These are phyloP conservation scores for Elmis aenea DNA, from an alignment of 2,888 invertebrate species.

Conservation along the genomic window DNA sequence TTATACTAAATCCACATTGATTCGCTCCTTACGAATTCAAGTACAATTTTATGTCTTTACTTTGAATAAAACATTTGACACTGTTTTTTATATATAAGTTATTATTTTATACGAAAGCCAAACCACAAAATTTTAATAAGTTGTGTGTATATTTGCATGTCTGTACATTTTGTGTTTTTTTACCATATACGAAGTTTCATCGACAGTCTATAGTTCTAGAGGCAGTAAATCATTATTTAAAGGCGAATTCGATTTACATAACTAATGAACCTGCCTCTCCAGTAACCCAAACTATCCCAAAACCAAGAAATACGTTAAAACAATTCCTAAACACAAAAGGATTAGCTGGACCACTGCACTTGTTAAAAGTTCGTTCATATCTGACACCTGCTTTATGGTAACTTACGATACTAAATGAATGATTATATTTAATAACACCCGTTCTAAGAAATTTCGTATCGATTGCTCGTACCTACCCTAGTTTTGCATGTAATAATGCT, in stretches of 20 bases:
- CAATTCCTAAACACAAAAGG: constrained; percentile 15
- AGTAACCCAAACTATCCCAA: constrained; percentile 22
- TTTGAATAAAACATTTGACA: no score
- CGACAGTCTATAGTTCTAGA: constrained; percentile 21
- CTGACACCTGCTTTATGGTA: constrained; percentile 21
- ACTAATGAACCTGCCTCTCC: constrained; percentile 38
- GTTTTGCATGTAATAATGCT: not conserved
- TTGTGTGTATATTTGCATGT: no score
- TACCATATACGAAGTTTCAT: no score
- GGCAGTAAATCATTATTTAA: constrained; percentile 41
- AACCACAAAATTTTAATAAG: no score
- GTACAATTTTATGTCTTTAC: no score
- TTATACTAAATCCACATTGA: no score
- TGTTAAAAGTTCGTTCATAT: constrained; percentile 21
- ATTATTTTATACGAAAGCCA: no score
- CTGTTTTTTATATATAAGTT: no score
- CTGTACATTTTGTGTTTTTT: no score
- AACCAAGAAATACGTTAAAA: constrained; percentile 17
- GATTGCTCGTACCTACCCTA: not conserved
- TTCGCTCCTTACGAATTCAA: no score
- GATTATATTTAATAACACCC: constrained; percentile 14
- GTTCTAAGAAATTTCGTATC: not conserved
- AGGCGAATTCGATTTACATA: constrained; percentile 43
- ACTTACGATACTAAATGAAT: constrained; percentile 12
- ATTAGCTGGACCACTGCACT: constrained; percentile 14